Evolutionary conservation across 2,888 invertebrate species (phyloP), one percentile per base, ranked within the genome.

Genomic region (Calameuta idolon): DNA sequence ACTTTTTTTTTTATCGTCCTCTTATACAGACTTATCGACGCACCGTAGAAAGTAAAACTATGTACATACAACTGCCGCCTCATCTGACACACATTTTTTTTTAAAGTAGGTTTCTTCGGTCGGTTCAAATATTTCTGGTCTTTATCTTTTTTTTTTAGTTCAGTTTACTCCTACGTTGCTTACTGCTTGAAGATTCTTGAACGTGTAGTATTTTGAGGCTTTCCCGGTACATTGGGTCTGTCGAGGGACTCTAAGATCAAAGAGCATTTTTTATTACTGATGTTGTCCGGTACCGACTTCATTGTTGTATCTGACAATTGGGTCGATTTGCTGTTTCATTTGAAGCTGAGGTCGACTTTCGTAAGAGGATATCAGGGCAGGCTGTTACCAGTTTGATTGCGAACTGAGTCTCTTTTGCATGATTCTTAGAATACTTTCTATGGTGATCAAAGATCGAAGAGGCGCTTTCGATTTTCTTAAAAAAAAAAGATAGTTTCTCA

Each of bases 11-110:
- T 71, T 34, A 5, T 34, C n/a, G n/a, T n/a, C 30, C 74, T 34
- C 35, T 74, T 23, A 74, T 74, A n/a, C 35, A 12, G 11, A n/a
- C 55, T 55, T 74, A 35, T 74, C 74, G 74, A 71, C 71, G 71
- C 35, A 34, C 74, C 76, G 76, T 77, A 77, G 80, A 81, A 79
- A 79, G 80, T 81, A 77, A 79, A 77, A 81, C 76, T 81, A 73
- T 69, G 31, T 31, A n/a, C 75, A 33, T 31, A n/a, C 75, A 33
- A 75, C 55, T 74, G 69, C 75, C 69, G 55, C 23, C 23, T 23
- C 55, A 2, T 76, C 74, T 79, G 79, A 81, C 77, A 81, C 76
- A 81, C 74, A 79, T 81, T 74, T 34, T 15, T 40, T 55, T 9
- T 33, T 33, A 33, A 55, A 55, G 55, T 55, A 55, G 55, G 55